phyloP scores from a whole-genome alignment of 1,140 invertebrate species.

The Drosophila sechellia region DNA sequence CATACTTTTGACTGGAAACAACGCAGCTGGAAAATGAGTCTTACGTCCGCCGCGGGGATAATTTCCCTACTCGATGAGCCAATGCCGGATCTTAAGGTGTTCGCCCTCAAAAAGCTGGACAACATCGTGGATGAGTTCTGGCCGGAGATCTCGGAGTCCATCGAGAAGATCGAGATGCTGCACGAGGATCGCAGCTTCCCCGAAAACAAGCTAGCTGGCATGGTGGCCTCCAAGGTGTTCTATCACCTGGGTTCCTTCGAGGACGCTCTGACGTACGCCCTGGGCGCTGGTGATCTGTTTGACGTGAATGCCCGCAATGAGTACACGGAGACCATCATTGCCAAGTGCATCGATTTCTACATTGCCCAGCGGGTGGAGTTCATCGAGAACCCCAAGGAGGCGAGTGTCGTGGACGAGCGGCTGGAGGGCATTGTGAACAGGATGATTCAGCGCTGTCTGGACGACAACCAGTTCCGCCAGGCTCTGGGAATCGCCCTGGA shows the following conservation, averaged over 20 bases:
- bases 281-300: slow-evolving; percentile 96
- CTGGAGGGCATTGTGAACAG: slow-evolving; percentile 97
- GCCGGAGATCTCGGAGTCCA: slow-evolving; percentile 99
- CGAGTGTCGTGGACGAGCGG: slow-evolving; percentile 92
- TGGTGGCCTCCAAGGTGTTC: slow-evolving; percentile 99
- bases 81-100: slow-evolving; percentile 95
- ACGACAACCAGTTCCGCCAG: slow-evolving; percentile 97
- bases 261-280: slow-evolving; percentile 96
- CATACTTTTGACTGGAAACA: slow-evolving; percentile 51
- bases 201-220: slow-evolving; percentile 95
- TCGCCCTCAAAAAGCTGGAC: slow-evolving; percentile 95
- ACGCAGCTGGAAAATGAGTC: slow-evolving; percentile 78
- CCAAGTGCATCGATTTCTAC: slow-evolving; percentile 98
- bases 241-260: slow-evolving; percentile 98
- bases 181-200: slow-evolving; percentile 96
- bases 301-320: slow-evolving; percentile 96
- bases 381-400: slow-evolving; percentile 87
- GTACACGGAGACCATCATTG: slow-evolving; percentile 98
- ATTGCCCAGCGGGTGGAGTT: slow-evolving; percentile 92
- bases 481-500: slow-evolving; percentile 97
- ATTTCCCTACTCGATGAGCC: slow-evolving; percentile 98
- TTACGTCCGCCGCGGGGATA: slow-evolving; percentile 92
- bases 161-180: slow-evolving; percentile 98
- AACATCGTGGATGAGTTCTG: slow-evolving; percentile 98
- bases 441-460: slow-evolving; percentile 98